Percentiles rank a stretch among this genome's conserved stretches.
These are phyloP conservation scores for Podarcis raffonei DNA, from an alignment of 2,113 vertebrate genomes.

Conservation along the genomic window DNA sequence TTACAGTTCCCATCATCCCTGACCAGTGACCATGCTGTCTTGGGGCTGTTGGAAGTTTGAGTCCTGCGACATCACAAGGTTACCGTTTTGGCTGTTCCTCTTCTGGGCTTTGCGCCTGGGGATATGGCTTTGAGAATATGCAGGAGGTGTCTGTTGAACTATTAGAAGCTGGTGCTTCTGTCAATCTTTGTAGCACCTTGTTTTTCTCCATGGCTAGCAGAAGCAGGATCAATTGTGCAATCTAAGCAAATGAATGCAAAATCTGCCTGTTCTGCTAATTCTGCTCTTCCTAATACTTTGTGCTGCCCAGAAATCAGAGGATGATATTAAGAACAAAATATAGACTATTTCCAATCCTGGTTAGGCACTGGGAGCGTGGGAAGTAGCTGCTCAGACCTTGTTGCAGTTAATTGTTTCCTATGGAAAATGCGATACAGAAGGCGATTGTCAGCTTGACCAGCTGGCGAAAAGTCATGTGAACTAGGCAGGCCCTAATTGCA, in stretches of 20 bases:
- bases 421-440: constrained; percentile 5
- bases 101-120: too few relatives aligned
- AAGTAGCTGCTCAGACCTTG: neutral
- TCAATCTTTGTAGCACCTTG: too few relatives aligned
- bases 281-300: neutral
- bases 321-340: neutral
- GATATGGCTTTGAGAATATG: neutral
- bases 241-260: neutral
- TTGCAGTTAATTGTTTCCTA: constrained; percentile 9
- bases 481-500: constrained; percentile 58
- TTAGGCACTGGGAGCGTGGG: neutral
- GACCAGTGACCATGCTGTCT: too few relatives aligned
- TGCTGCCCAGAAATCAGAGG: too few relatives aligned
- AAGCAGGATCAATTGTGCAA: neutral
- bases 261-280: neutral
- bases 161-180: neutral
- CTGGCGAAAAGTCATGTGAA: constrained; percentile 51
- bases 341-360: neutral
- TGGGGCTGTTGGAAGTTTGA: too few relatives aligned
- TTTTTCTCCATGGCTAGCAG: neutral
- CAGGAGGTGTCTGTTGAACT: neutral
- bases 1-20: too few relatives aligned
- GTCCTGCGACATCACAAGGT: neutral
- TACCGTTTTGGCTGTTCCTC: too few relatives aligned
- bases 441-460: constrained; percentile 55